Base-by-base conservation (phyloP, 2,797 vertebrate species). In the Synaphobranchus kaupii region DNA sequence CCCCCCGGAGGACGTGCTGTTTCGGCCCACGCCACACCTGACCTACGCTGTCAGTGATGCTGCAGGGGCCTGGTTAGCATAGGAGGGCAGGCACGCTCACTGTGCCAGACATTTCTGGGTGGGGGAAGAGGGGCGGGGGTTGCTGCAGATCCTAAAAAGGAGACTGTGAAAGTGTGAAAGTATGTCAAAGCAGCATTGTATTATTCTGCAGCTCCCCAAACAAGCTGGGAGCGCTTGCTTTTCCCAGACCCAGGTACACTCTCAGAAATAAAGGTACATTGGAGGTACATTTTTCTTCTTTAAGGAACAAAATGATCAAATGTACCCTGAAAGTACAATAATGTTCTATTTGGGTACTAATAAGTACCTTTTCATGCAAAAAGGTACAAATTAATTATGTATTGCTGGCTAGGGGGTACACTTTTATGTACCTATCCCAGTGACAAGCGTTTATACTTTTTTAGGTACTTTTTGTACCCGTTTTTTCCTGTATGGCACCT, bases 61-160 rank as follows among this genome's bases (percentile, higher is more conserved):
- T 13, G 13, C 34, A 34, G 73, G 34, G 73, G 73, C 34, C 73
- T 44, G 73, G 31, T 25, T 50, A 50, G 76, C 73, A 1, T 15
- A 44, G 1, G 31, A 76, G 34, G 20, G 39, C 73, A 44, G 20
- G 17, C 76, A 48, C 20, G 39, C 76, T 50, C 20, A 3, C 76
- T 80, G 44, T 3, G 39, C 31, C 20, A 80, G 39, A 20, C 76
- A 31, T 47, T 76, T 80, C 44, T 48, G 17, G 76, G 44, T 13
- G 20, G 34, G 34, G 28, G 68, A 34, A 12, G 68, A 28, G 12
- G 68, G 28, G 17, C 1, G 8, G 28, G 17, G 22, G 47, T 80
- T 47, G 76, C 76, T 80, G 76, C 47, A 7, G 76, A 80, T 80
- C 13, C 76, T 50, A 48, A 50, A 76, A 80, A 80, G 44, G 76